Percentiles rank a stretch among this genome's conserved stretches.
Conservation (phyloP, 2,888 invertebrate species). For the Ligdia adustata region DNA sequence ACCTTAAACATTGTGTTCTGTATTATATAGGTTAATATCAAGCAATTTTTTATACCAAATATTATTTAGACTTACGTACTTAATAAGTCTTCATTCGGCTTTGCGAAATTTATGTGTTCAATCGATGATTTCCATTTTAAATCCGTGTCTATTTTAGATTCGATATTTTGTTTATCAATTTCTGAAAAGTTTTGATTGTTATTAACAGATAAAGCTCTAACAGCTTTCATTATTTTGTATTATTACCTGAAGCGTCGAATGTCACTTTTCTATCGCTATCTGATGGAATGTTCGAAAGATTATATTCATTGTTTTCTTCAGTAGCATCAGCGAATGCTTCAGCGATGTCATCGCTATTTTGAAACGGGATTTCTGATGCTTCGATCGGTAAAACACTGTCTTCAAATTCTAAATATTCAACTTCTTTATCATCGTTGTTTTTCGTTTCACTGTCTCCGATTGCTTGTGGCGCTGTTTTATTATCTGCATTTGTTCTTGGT, state of each 20-base stretch:
- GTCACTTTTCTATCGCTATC: conserved; percentile 16
- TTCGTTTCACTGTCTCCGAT: not conserved
- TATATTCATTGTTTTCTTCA: conserved; percentile 1
- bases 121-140: conserved; percentile 16
- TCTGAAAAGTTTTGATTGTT: not conserved
- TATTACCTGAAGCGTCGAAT: conserved; percentile 12
- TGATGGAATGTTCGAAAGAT: conserved; percentile 1
- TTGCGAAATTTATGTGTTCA: conserved; percentile 41
- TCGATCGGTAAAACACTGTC: not conserved
- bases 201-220: not conserved
- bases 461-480: too few species aligned
- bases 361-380: not conserved
- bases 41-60: too few species aligned
- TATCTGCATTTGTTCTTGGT: too few species aligned
- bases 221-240: not conserved
- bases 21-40: too few species aligned
- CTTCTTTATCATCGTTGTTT: not conserved
- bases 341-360: conserved; percentile 1
- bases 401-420: conserved; percentile 9
- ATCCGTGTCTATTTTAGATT: too few species aligned
- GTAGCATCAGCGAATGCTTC: conserved; percentile 13
- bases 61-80: too few species aligned
- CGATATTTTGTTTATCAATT: not conserved
- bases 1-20: conserved; percentile 42
- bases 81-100: conserved; percentile 56